These are phyloP conservation scores for Ovibos moschatus DNA, from an alignment of 2,113 vertebrate species.

Conservation along the genomic window DNA sequence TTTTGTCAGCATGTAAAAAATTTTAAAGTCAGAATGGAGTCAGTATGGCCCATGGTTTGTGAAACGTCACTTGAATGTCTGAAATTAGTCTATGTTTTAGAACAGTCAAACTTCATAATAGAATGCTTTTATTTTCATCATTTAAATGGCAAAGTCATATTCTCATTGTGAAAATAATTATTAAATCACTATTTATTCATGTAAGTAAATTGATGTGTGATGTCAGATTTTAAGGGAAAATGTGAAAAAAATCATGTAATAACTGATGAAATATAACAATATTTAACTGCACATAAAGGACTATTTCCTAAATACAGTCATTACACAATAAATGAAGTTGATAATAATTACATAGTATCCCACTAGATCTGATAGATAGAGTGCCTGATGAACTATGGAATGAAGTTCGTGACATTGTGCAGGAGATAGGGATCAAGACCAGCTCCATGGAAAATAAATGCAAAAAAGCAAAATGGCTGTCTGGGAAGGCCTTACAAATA, in stretches of 20 bases:
- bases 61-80: background rate
- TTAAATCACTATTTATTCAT: conserved; percentile 36
- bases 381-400: no score
- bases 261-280: background rate
- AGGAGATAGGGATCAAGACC: no score
- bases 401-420: no score
- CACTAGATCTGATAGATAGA: no score
- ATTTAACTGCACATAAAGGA: background rate
- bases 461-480: no score
- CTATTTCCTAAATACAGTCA: background rate
- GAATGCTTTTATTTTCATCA: conserved; percentile 27
- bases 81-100: background rate
- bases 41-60: background rate
- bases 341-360: background rate
- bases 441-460: no score
- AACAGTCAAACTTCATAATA: background rate
- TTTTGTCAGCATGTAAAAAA: background rate
- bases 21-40: background rate
- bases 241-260: background rate
- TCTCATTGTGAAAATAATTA: conserved; percentile 38
- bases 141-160: background rate
- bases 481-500: no score
- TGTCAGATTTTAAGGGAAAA: conserved; percentile 34
- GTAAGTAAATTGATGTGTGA: conserved; percentile 14
- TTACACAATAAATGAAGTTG: background rate